These are phyloP conservation scores for Hydrolagus affinis DNA, from an alignment of 2,113 vertebrate species.

Conservation along the genomic window DNA sequence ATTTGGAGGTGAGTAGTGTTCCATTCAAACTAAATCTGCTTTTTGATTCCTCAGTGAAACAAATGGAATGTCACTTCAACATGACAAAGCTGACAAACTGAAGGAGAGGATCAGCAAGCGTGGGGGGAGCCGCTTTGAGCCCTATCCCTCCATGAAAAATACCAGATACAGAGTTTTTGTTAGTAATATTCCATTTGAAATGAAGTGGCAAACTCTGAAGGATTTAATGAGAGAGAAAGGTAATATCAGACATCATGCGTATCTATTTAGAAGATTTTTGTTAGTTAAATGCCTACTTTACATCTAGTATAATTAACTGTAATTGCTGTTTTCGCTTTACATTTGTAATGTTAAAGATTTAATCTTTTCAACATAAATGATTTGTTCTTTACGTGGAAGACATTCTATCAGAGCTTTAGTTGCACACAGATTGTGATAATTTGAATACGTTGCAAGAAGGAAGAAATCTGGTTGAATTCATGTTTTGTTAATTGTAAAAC, in stretches of 20 bases:
- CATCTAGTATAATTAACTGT: background rate
- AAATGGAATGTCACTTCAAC: conserved; percentile 13
- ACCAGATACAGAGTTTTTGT: conserved; percentile 84
- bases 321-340: background rate
- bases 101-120: conserved; percentile 53
- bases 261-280: background rate
- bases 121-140: conserved; percentile 78
- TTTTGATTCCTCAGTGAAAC: background rate
- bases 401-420: background rate
- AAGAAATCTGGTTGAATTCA: too few relatives aligned
- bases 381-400: background rate
- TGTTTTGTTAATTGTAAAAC: too few relatives aligned
- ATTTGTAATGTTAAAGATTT: background rate
- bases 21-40: background rate
- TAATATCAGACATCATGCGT: conserved; percentile 49
- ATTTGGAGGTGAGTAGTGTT: too few relatives aligned
- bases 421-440: background rate
- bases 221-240: conserved; percentile 97
- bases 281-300: background rate
- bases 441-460: background rate
- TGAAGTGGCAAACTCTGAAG: conserved; percentile 96
- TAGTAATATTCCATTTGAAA: conserved; percentile 94
- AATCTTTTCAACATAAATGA: background rate
- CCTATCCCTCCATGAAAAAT: conserved; percentile 73
- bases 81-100: conserved; percentile 23